Base-by-base conservation (phyloP, 2,113 vertebrate species). In the Xenotilapia flavipinnis region DNA sequence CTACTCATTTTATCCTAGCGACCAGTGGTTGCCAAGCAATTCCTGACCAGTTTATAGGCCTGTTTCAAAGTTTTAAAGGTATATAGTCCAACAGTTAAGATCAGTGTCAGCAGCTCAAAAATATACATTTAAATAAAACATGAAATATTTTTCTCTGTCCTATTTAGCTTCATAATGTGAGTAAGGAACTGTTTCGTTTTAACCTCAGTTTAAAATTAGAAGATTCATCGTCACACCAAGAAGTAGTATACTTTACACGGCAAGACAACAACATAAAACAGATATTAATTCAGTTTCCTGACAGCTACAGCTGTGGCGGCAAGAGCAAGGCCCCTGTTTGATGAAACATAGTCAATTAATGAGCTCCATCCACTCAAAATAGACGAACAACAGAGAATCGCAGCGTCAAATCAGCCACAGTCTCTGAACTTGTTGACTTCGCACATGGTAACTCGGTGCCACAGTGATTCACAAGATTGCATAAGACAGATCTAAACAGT, bases 401-500 rank as follows among this genome's bases (percentile, higher is more conserved):
- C 65, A 2, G 33, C 38, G 62, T 92, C 90, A 86, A 81, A 89
- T 90, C 84, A 84, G 65, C 82, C 36, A 13, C 79, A 47, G 70
- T 84, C 84, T 93, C 87, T 91, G 87, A 92, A 91, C 89, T 85
- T 42, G 90, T 90, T 86, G 91, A 87, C 89, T 88, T 92, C 80
- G 89, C 89, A 85, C 83, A 49, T 56, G 65, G 68, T 75, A 86
- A 73, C 79, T 84, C 80, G 0, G 89, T 38, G 40, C 54, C 70
- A 55, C 89, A 86, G 89, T 75, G 49, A 89, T 91, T 81, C n/a
- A 2, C 33, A 8, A 31, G 17, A 89, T 90, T 93, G 88, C 85
- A 82, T 79, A 80, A 91, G 73, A 86, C 85, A 85, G 73, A 77
- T 84, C 79, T 56, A 83, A 90, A 90, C 83, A 68, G 82, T 87